Evolutionary conservation across 1,140 invertebrate species (phyloP).

Genomic region (Hyposmocoma kahamanoa): DNA sequence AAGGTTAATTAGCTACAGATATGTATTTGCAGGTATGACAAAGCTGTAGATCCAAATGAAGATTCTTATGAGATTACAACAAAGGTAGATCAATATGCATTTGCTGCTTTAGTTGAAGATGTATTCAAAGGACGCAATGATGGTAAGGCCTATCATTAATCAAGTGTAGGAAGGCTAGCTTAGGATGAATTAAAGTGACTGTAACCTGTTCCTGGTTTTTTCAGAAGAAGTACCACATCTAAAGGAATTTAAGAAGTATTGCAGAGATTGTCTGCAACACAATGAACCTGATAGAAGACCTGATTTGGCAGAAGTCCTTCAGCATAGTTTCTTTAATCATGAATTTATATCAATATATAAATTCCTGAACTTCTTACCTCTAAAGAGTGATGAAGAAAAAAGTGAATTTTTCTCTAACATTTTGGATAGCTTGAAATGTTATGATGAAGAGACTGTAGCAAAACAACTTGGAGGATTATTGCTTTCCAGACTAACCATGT

Average conservation of each 20-base stretch:
- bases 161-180: not conserved
- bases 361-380: constrained; percentile 85
- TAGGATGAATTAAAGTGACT: constrained; percentile 38
- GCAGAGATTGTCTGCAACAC: constrained; percentile 78
- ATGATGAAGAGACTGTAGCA: constrained; percentile 85
- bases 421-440: constrained; percentile 77
- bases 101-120: constrained; percentile 85
- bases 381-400: constrained; percentile 85
- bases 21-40: constrained; percentile 78
- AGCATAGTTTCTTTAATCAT: constrained; percentile 86
- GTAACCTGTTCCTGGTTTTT: constrained; percentile 55
- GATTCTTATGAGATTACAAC: constrained; percentile 68
- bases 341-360: constrained; percentile 88
- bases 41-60: constrained; percentile 82
- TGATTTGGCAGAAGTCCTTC: constrained; percentile 76
- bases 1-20: too few relatives aligned
- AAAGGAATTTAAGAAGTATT: constrained; percentile 79
- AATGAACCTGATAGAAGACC: constrained; percentile 75
- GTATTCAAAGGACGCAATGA: constrained; percentile 78
- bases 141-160: constrained; percentile 52
- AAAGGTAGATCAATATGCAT: constrained; percentile 85
- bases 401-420: constrained; percentile 83
- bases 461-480: constrained; percentile 83
- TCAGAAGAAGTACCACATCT: constrained; percentile 80
- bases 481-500: constrained; percentile 86